These are phyloP conservation scores for Tupaia tana DNA, from an alignment of 2,113 vertebrate genomes.

Conservation along the genomic window DNA sequence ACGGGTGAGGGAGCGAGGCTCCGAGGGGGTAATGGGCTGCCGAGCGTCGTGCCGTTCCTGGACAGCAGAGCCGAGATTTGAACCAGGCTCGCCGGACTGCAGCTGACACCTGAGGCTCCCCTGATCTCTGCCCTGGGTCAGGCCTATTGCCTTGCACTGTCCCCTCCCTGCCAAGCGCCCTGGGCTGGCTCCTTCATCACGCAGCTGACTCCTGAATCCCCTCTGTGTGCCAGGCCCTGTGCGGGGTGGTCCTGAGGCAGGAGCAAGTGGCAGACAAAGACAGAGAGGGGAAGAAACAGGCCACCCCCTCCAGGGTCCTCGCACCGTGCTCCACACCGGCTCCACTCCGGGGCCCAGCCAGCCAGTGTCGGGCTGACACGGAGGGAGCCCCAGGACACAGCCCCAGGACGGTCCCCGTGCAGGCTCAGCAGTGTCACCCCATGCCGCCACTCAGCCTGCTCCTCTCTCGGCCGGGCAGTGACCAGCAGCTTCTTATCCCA, in stretches of 20 bases:
- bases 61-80: rapidly evolving
- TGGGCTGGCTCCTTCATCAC: too few species aligned
- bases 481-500: background rate
- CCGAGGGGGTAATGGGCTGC: background rate
- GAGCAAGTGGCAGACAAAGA: background rate
- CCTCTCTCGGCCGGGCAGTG: background rate
- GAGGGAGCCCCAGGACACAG: too few species aligned
- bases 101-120: background rate
- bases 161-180: background rate
- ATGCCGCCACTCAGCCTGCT: too few species aligned
- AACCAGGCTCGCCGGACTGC: background rate
- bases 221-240: rapidly evolving
- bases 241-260: conserved; percentile 29
- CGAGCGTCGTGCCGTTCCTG: rapidly evolving
- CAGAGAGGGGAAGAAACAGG: too few species aligned
- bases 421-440: too few species aligned
- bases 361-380: too few species aligned
- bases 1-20: background rate
- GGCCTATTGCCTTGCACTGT: rapidly evolving
- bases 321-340: too few species aligned
- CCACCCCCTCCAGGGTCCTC: too few species aligned
- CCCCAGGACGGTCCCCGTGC: too few species aligned
- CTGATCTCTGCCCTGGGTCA: rapidly evolving
- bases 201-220: background rate
- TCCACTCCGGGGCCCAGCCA: too few species aligned